Base-by-base conservation (phyloP, 2,797 vertebrate genomes). In the Lacerta agilis region DNA sequence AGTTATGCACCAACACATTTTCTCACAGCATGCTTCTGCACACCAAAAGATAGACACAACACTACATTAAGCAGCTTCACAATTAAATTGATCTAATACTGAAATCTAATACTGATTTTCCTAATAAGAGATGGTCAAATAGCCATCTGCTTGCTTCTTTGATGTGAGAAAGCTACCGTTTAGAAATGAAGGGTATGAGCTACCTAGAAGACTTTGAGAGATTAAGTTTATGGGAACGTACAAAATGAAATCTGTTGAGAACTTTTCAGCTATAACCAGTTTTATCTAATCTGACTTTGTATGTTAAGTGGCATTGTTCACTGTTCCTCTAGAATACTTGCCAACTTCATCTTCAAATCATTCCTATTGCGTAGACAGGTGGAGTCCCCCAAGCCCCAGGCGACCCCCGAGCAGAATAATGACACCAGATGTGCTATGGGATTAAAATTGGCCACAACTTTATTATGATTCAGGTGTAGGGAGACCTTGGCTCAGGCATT, bases 1-100 rank as follows among this genome's bases (percentile, higher is more conserved):
- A 91, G 18, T 41, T 83, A 36, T 86, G 90, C 17, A 45, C 20
- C 89, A 76, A 1, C 87, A 8, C 5, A 45, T 87, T 45, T 17
- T n/a, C 83, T 49, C 83, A 90, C 86, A 76, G 5, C 2, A 5
- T 71, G 71, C 0, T 76, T 79, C 61, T 18, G 67, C 25, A 58
- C 33, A 66, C 18, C 64, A 86, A 0, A 90, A 84, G 75, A n/a
- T 8, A 71, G 43, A 18, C 2, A n/a, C 9, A 64, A 86, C 20
- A 86, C 20, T 29, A n/a, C 64, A 75, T 25, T 76, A 85, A 29
- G n/a, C 20, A 45, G 45, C 71, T 83, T 36, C 33, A 61, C 25
- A 85, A 25, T 61, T 58, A 64, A 61, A 72, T 20, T 38, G 33
- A 18, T 27, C 41, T 33, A 33, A 33, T 33, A 33, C 0, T 49